phyloP scores from a whole-genome alignment of 2,888 invertebrate genomes.

The Drosophila fulvimacula region DNA sequence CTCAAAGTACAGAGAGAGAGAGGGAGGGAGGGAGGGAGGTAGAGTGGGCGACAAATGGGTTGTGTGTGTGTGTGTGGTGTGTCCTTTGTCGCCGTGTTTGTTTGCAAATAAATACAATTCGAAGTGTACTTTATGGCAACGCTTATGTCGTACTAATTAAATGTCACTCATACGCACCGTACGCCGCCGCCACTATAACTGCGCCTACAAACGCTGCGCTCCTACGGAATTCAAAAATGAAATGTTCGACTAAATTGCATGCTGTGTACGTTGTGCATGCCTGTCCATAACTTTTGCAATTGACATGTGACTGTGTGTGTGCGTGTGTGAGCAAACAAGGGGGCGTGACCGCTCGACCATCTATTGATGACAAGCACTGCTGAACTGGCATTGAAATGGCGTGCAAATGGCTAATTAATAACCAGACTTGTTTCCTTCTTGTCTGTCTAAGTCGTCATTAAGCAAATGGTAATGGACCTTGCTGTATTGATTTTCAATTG shows the following conservation, averaged over 20 bases:
- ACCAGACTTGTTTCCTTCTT: conserved; percentile 18
- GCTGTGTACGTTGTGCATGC: conserved; percentile 15
- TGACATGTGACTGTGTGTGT: conserved; percentile 26
- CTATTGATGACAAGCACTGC: conserved; percentile 39
- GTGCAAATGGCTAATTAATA: conserved; percentile 67
- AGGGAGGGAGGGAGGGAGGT: no score
- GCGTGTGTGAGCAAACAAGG: background rate
- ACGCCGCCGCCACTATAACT: conserved; percentile 18
- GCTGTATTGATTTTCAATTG: background rate
- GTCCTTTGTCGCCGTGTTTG: conserved; percentile 55
- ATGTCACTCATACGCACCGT: conserved; percentile 70
- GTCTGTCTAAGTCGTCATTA: conserved; percentile 18
- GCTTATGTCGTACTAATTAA: conserved; percentile 72
- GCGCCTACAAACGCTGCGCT: conserved; percentile 6
- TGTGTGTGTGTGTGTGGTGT: conserved; percentile 1
- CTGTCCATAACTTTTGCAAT: conserved; percentile 28
- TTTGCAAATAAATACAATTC: conserved; percentile 70
- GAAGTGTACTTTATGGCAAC: conserved; percentile 66
- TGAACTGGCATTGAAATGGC: conserved; percentile 54
- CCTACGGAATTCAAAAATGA: conserved; percentile 46
- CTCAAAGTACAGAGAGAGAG: background rate
- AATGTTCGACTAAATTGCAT: conserved; percentile 39
- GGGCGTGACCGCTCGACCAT: conserved; percentile 15
- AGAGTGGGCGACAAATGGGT: background rate
- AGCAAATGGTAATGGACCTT: background rate